These are phyloP conservation scores for Dryobota labecula DNA, from an alignment of 2,888 invertebrate species.

Conservation along the genomic window DNA sequence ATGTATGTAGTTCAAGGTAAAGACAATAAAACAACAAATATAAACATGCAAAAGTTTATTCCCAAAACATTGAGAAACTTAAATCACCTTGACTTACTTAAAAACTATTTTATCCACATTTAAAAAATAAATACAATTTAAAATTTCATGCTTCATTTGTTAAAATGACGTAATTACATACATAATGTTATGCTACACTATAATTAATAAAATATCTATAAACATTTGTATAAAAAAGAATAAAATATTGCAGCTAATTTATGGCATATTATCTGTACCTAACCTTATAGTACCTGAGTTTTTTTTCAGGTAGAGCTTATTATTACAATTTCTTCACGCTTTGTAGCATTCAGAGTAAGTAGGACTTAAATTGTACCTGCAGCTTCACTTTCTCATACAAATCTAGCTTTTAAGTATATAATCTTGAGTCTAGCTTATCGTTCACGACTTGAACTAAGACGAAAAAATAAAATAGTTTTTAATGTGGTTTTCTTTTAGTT, in stretches of 20 bases:
- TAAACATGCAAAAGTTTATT: conserved; percentile 69
- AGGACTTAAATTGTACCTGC: conserved; percentile 5
- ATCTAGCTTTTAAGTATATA: background rate
- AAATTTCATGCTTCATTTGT: conserved; percentile 54
- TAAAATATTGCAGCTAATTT: conserved; percentile 84
- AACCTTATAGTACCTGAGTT: conserved; percentile 24
- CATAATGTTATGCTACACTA: conserved; percentile 39
- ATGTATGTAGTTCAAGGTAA: conserved; percentile 11
- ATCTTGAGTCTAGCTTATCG: background rate
- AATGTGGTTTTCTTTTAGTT: too few species aligned
- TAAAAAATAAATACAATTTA: conserved; percentile 64
- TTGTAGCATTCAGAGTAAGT: conserved; percentile 10
- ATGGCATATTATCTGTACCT: conserved; percentile 82
- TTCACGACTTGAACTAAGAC: background rate
- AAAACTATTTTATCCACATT: conserved; percentile 57
- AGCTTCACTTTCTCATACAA: background rate
- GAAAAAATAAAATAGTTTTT: background rate
- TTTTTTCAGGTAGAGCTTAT: conserved; percentile 36
- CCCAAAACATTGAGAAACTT: conserved; percentile 60
- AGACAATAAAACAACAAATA: conserved; percentile 35
- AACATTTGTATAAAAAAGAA: conserved; percentile 73
- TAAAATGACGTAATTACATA: conserved; percentile 41
- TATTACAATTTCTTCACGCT: conserved; percentile 33
- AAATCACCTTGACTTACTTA: conserved; percentile 60
- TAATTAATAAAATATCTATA: conserved; percentile 57